Base-by-base conservation (phyloP, 2,888 invertebrate genomes). In the Hydropsyche betteni region DNA sequence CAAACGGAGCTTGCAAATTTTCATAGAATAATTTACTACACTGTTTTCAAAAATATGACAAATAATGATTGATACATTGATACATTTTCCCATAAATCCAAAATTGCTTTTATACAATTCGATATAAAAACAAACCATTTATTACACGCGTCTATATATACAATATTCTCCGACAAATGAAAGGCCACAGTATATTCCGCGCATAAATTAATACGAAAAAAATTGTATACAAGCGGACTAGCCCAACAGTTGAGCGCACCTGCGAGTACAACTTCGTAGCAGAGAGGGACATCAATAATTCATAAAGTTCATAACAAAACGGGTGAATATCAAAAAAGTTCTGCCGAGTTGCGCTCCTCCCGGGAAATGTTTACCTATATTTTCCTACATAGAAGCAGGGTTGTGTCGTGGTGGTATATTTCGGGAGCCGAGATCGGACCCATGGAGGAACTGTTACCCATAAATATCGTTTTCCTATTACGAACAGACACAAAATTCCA, bases 271-370 rank as follows among this genome's bases (percentile, higher is more conserved):
- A 70, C 58, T 55, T 14, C 14, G 38, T 2, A 44, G 33, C 64
- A 58, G 38, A 58, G 53, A 50, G 72, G 72, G 61, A 58, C 58
- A 72, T 72, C 58, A 72, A 72, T 72, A 72, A 72, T 72, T 72
- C 72, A 72, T 72, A 72, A 72, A 72, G 36, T 72, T 72, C 72
- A 72, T 72, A 72, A 72, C 72, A 72, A 72, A 72, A 72, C 58
- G 72, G 72, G 72, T 72, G 72, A 72, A 72, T 72, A 58, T 72
- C 55, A 72, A 72, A 72, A 72, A 72, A 72, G 55, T 72, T 72
- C 61, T n/a, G 12, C 64, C 33, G 70, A 64, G 61, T 38, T 72
- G 7, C 70, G 7, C 72, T 36, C 44, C 72, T 72, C 58, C n/a
- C 72, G 58, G 72, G 58, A 72, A 72, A 72, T 72, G 72, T 72